Evolutionary conservation across 1,140 invertebrate species (phyloP).

Genomic region (Asbolus verrucosus): DNA sequence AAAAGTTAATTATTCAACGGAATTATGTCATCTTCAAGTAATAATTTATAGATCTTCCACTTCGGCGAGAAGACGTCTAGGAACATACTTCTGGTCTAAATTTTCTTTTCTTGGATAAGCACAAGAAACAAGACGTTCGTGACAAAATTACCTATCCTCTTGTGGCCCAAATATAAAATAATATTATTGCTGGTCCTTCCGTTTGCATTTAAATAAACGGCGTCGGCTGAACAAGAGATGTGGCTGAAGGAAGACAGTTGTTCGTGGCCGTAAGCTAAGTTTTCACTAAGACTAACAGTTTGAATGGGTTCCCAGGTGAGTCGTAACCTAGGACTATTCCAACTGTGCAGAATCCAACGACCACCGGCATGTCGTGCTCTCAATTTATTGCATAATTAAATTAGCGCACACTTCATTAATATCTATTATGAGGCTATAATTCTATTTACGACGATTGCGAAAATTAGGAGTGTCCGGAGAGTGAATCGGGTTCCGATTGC

Average conservation of each 20-base stretch:
- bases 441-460: constrained; percentile 46
- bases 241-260: constrained; percentile 9
- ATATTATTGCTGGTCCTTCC: not conserved
- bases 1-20: no score
- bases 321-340: constrained; percentile 17
- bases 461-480: constrained; percentile 42
- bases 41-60: no score
- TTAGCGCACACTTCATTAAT: constrained; percentile 55
- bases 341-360: constrained; percentile 21
- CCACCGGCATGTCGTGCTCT: constrained; percentile 27
- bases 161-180: constrained; percentile 2
- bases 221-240: constrained; percentile 5
- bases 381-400: constrained; percentile 58
- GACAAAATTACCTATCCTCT: no score
- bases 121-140: not conserved
- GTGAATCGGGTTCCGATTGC: constrained; percentile 12
- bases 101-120: not conserved
- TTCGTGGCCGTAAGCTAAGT: constrained; percentile 31
- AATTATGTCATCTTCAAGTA: no score
- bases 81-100: not conserved
- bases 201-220: constrained; percentile 26
- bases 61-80: no score
- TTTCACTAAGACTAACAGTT: constrained; percentile 36
- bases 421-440: constrained; percentile 53
- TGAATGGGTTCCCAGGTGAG: constrained; percentile 33